phyloP scores from a whole-genome alignment of 2,113 vertebrate species.

The Meleagris gallopavo region DNA sequence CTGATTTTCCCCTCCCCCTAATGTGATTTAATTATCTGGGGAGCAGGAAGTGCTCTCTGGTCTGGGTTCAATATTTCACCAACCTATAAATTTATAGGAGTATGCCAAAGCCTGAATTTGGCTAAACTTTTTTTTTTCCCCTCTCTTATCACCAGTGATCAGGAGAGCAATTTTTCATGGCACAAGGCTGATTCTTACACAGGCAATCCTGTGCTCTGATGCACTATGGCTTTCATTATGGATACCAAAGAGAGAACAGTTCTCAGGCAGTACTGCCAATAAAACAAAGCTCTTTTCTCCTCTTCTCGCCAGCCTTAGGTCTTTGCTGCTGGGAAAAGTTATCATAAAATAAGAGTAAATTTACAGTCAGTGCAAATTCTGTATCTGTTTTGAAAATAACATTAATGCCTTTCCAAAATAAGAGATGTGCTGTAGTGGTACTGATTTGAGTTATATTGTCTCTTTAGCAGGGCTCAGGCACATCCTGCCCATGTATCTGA shows the following conservation, averaged over 20 bases:
- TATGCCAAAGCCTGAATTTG: neutral
- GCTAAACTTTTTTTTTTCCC: neutral
- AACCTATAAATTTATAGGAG: neutral
- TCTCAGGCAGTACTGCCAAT: neutral
- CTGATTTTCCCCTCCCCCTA: neutral
- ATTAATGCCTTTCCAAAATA: neutral
- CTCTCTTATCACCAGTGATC: neutral
- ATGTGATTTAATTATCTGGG: conserved; percentile 34
- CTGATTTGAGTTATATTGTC: neutral
- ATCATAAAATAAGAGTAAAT: neutral
- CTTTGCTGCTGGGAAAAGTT: neutral
- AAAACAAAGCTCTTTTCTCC: neutral
- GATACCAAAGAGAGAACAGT: neutral
- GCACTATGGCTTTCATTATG: neutral
- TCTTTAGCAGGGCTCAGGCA: neutral
- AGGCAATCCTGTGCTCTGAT: neutral
- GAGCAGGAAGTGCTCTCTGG: neutral
- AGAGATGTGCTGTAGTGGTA: neutral
- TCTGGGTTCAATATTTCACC: neutral
- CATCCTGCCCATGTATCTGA: neutral
- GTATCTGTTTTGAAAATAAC: neutral
- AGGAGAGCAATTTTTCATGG: neutral
- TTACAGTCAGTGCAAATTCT: rapidly evolving
- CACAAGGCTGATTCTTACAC: neutral
- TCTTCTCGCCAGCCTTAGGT: neutral